These are phyloP conservation scores for Noctua janthina DNA, from an alignment of 2,888 invertebrate genomes.

Conservation along the genomic window DNA sequence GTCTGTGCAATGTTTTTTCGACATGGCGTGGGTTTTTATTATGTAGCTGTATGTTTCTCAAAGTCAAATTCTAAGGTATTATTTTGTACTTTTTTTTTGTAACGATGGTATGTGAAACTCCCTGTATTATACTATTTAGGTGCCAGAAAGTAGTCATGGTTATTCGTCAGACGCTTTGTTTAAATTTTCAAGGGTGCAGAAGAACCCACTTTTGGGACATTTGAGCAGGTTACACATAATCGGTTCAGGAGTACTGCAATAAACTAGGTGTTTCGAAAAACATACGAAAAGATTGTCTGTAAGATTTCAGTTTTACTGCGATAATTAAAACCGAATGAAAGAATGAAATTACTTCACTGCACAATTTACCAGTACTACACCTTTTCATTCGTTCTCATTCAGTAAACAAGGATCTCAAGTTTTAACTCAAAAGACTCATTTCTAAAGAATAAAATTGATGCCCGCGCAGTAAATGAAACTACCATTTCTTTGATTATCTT, in stretches of 20 bases:
- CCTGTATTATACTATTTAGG: too few relatives aligned
- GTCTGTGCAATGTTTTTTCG: background rate
- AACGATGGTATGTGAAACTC: background rate
- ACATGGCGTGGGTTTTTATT: background rate
- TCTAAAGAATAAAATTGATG: constrained; percentile 14
- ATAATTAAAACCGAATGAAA: background rate
- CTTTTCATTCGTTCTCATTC: background rate
- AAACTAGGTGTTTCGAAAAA: background rate
- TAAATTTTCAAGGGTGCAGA: background rate
- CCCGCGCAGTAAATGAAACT: constrained; percentile 12
- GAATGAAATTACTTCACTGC: background rate
- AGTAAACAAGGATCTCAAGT: background rate
- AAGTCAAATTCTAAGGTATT: background rate
- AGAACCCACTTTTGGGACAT: background rate
- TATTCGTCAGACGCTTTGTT: background rate
- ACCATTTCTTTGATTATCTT: background rate
- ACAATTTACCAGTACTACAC: background rate
- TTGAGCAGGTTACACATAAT: background rate
- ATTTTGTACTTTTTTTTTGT: background rate
- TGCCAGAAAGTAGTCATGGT: background rate
- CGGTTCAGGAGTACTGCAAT: background rate
- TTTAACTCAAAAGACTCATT: background rate
- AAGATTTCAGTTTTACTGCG: background rate
- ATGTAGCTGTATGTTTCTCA: background rate
- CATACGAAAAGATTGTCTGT: background rate